A percentile compares a stretch with the other conserved stretches of the same genome.
Conservation (phyloP, 2,888 invertebrate species). For the Eupithecia pulchellata region DNA sequence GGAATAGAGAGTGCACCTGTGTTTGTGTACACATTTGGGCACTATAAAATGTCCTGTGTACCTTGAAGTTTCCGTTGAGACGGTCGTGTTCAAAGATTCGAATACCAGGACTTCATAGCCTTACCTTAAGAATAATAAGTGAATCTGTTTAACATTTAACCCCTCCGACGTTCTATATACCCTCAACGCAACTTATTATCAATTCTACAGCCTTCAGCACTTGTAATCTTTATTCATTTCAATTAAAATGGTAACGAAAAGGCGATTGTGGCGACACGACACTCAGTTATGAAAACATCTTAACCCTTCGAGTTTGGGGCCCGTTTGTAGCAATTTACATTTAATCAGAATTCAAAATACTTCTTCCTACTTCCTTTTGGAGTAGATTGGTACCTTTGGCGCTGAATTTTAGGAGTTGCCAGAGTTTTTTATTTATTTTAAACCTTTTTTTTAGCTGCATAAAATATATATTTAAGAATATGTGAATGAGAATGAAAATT, state of each 20-base stretch:
- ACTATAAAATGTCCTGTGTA: too few species aligned
- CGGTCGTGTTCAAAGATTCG: too few species aligned
- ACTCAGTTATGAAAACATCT: conserved; percentile 81
- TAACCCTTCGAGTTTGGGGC: conserved; percentile 70
- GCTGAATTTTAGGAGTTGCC: not conserved
- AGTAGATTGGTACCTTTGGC: not conserved
- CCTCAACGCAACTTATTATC: conserved; percentile 30
- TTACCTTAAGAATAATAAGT: conserved; percentile 8
- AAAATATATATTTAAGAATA: too few species aligned
- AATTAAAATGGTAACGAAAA: conserved; percentile 51
- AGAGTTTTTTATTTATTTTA: not conserved
- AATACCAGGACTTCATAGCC: too few species aligned
- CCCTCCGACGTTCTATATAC: not conserved
- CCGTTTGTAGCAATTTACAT: conserved; percentile 71
- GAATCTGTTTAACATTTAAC: conserved; percentile 14
- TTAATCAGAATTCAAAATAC: conserved; percentile 70
- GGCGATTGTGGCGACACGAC: conserved; percentile 54
- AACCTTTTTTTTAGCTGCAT: not conserved
- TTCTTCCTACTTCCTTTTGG: conserved; percentile 45
- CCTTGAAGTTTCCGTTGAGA: too few species aligned
- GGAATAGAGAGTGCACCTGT: too few species aligned
- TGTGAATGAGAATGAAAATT: too few species aligned
- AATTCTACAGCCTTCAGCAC: conserved; percentile 44
- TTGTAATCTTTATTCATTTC: conserved; percentile 51
- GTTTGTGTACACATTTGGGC: too few species aligned